Conservation (phyloP, 2,888 invertebrate species). For the Clepsis dumicolana region DNA sequence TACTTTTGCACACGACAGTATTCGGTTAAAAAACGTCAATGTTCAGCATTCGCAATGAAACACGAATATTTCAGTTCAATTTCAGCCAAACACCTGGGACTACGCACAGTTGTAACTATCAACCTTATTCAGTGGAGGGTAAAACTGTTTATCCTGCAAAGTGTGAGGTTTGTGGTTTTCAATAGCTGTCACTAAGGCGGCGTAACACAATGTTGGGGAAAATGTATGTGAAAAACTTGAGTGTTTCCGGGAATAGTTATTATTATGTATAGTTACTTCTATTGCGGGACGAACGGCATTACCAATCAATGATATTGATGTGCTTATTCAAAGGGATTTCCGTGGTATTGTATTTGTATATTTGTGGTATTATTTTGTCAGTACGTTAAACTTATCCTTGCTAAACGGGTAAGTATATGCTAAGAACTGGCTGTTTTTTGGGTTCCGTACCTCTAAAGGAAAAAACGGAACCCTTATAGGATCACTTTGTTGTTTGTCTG, state of each 20-base stretch:
- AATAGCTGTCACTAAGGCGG: constrained; percentile 63
- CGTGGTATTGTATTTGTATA: too few species aligned
- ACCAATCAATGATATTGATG: constrained; percentile 35
- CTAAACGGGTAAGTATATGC: too few species aligned
- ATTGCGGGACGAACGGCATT: constrained; percentile 6
- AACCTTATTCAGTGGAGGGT: constrained; percentile 43
- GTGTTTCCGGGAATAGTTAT: constrained; percentile 12
- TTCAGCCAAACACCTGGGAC: constrained; percentile 74
- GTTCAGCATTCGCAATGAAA: constrained; percentile 53
- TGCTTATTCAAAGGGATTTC: neutral
- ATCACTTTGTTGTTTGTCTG: too few species aligned
- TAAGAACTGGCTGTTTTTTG: too few species aligned
- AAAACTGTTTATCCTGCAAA: constrained; percentile 48
- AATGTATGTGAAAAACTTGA: constrained; percentile 59
- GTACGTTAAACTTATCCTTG: too few species aligned
- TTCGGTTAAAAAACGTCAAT: constrained; percentile 25
- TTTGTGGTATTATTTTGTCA: too few species aligned
- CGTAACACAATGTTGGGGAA: constrained; percentile 66
- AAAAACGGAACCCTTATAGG: too few species aligned
- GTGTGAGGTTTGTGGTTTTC: constrained; percentile 53
- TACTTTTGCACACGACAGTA: neutral
- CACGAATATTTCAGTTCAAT: constrained; percentile 69
- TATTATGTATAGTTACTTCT: constrained; percentile 4
- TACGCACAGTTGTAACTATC: constrained; percentile 1
- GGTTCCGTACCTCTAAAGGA: too few species aligned